These are phyloP conservation scores for Ornithoptera alexandrae DNA, from an alignment of 2,888 invertebrate species.

Conservation along the genomic window DNA sequence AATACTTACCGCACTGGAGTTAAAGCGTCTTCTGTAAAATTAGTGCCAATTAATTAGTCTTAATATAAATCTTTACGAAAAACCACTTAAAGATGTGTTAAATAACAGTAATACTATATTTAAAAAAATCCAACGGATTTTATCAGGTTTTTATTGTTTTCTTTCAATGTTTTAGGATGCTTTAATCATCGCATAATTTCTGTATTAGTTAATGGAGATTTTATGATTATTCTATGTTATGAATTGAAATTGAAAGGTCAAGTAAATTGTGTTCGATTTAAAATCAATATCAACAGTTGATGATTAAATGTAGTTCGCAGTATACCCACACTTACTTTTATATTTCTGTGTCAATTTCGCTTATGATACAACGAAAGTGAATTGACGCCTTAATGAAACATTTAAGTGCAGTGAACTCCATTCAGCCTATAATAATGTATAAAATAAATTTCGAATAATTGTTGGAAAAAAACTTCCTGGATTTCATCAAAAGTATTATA, in stretches of 20 bases:
- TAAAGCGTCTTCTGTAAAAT: neutral
- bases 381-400: slow-evolving; percentile 3
- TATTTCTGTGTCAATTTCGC: neutral
- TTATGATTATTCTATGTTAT: too few species aligned
- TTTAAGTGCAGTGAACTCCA: slow-evolving; percentile 11
- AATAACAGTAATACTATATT: too few species aligned
- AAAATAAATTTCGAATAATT: slow-evolving; percentile 12
- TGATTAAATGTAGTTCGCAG: neutral
- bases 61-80: too few species aligned
- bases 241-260: too few species aligned
- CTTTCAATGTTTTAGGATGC: too few species aligned
- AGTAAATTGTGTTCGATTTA: neutral
- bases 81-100: too few species aligned
- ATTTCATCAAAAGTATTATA: slow-evolving; percentile 6
- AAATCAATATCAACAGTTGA: neutral
- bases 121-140: too few species aligned
- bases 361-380: slow-evolving; percentile 5
- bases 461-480: slow-evolving; percentile 8
- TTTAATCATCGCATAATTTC: too few species aligned
- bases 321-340: neutral
- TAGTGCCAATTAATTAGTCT: neutral
- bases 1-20: neutral
- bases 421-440: slow-evolving; percentile 3
- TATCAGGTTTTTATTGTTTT: too few species aligned
- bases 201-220: too few species aligned